Evolutionary conservation across 2,113 vertebrate species (phyloP), one percentile per base, ranked within the genome.

Genomic region (Chrysochloris asiatica): DNA sequence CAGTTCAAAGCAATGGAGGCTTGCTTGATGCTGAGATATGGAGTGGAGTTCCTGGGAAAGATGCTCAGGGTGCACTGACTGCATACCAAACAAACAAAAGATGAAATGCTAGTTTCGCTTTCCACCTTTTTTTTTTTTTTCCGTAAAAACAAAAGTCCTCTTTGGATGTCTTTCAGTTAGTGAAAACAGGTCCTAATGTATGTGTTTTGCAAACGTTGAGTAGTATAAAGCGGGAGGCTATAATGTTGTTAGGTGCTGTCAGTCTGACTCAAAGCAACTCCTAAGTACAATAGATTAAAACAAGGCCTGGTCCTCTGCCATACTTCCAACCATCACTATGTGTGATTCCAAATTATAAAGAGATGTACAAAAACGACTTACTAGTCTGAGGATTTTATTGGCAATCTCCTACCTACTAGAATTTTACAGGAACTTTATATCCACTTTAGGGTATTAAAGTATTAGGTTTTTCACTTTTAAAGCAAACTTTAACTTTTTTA

Each of bases 401-500:
- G 19, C 45, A 86, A 63, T 69, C 59, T 73, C 76, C 56, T 89
- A 28, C 26, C 59, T 56, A 22, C 54, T 56, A 72, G 41, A 38
- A 38, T 30, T 84, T 21, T 91, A 92, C 26, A 75, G 52, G 63
- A 73, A 94, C 43, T 89, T 89, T 88, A 80, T 11, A 41, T 45
- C 86, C 47, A 77, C 24, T 21, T 83, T 22, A 93, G 90, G 45
- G 4, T 77, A 16, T 59, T 63, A 78, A n/a, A n/a, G n/a, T n/a
- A n/a, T n/a, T n/a, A n/a, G n/a, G n/a, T n/a, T n/a, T n/a, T n/a
- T 82, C 43, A 78, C 41, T 90, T 94, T 65, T 67, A 85, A 95
- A 78, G 45, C 6, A 3, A 88, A 56, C 65, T 88, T 96, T 94
- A 24, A 93, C 95, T 96, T 96, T 95, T 95, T 94, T 21, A 96